A percentile compares a stretch with the other conserved stretches of the same genome.
phyloP scores from a whole-genome alignment of 2,797 vertebrate species.

The Tenualosa ilisha region DNA sequence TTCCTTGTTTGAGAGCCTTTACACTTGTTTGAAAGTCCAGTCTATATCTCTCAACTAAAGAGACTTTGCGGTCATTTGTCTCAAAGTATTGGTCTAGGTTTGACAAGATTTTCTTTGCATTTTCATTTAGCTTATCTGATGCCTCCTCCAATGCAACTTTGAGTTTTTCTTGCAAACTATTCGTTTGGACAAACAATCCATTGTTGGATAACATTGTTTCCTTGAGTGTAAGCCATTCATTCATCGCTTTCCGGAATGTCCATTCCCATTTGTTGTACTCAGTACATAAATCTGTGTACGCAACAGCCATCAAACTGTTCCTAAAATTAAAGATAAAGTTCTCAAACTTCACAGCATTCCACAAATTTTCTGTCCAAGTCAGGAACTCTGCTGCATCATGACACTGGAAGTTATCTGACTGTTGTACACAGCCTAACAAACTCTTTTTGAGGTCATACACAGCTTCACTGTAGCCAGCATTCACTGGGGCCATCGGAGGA shows the following conservation, averaged over 20 bases:
- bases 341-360: slow-evolving; percentile 35
- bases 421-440: background rate
- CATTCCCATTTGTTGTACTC: background rate
- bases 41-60: too few relatives aligned
- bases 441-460: background rate
- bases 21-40: too few relatives aligned
- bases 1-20: too few relatives aligned
- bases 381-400: background rate
- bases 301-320: background rate
- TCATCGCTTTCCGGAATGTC: background rate
- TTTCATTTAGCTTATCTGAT: too few relatives aligned
- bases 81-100: too few relatives aligned
- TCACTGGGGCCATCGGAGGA: slow-evolving; percentile 67
- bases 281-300: background rate
- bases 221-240: too few relatives aligned
- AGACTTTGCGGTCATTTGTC: too few relatives aligned
- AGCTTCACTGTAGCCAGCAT: slow-evolving; percentile 57
- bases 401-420: background rate
- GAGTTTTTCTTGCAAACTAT: too few relatives aligned
- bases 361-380: background rate
- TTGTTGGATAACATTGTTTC: too few relatives aligned
- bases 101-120: too few relatives aligned
- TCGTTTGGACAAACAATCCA: too few relatives aligned
- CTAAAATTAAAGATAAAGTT: background rate
- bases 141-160: too few relatives aligned